A percentile compares a stretch with the other conserved stretches of the same genome.
Conservation (phyloP, 2,888 invertebrate species). For the Lasius fuliginosus region DNA sequence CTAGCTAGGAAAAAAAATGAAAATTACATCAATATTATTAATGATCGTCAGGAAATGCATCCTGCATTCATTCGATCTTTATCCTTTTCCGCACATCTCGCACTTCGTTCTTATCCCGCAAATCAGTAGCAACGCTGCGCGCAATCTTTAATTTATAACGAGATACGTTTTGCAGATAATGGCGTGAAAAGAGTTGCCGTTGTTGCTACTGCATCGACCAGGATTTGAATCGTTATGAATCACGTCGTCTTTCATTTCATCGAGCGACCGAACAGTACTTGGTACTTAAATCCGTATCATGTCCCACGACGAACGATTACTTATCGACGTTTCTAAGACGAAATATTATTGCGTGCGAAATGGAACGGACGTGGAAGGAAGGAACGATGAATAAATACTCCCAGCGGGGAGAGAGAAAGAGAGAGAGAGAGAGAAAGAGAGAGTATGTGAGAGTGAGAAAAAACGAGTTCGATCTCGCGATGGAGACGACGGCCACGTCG, state of each 20-base stretch:
- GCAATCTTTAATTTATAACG: constrained; percentile 38
- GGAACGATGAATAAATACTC: constrained; percentile 20
- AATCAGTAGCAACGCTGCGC: constrained; percentile 23
- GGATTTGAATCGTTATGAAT: constrained; percentile 25
- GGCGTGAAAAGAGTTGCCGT: background rate
- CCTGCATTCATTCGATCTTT: background rate
- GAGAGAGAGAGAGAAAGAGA: constrained; percentile 7
- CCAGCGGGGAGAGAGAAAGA: background rate
- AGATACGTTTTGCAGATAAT: constrained; percentile 37
- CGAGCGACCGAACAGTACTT: constrained; percentile 21
- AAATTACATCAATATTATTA: background rate
- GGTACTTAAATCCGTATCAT: constrained; percentile 36
- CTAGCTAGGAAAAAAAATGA: background rate
- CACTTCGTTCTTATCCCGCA: constrained; percentile 25
- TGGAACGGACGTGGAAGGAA: constrained; percentile 16
- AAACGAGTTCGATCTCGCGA: constrained; percentile 21
- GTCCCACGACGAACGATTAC: constrained; percentile 12
- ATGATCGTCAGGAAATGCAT: background rate
- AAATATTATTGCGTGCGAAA: constrained; percentile 21
- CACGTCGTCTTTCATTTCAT: constrained; percentile 14
- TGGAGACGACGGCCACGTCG: constrained; percentile 3
- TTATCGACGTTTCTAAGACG: constrained; percentile 18
- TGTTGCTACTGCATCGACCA: constrained; percentile 10
- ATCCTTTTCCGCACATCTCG: background rate
- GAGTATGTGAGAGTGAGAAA: background rate